phyloP scores from a whole-genome alignment of 2,888 invertebrate genomes.

The Apodemia duryi region DNA sequence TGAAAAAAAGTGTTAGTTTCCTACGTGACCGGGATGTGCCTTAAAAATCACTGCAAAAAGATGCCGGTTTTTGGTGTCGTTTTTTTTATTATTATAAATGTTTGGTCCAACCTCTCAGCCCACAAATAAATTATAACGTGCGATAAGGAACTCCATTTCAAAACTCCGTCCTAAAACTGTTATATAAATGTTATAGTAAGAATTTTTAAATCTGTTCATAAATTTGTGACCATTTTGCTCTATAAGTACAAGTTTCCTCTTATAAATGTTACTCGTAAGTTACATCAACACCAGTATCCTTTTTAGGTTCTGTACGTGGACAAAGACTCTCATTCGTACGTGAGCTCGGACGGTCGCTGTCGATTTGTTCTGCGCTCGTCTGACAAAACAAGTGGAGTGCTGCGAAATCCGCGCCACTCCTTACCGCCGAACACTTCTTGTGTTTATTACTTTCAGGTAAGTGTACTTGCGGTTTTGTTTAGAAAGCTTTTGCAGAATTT shows the following conservation, averaged over 20 bases:
- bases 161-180: no score
- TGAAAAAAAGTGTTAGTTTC: no score
- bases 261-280: constrained; percentile 7
- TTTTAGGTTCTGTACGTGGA: constrained; percentile 85
- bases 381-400: constrained; percentile 84
- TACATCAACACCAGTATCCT: constrained; percentile 27
- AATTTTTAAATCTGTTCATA: not conserved
- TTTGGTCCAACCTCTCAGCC: no score
- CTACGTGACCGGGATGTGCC: no score
- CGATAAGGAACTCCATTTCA: no score
- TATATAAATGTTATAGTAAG: no score
- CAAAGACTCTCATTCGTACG: constrained; percentile 86
- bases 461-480: constrained; percentile 10
- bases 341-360: constrained; percentile 85
- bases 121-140: no score
- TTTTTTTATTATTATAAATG: no score
- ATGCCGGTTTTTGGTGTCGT: no score
- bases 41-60: no score
- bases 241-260: not conserved
- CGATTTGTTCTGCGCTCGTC: constrained; percentile 87
- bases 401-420: constrained; percentile 88
- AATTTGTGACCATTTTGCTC: not conserved
- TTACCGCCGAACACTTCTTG: constrained; percentile 90
- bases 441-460: constrained; percentile 80
- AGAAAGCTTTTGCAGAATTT: not conserved